These are phyloP conservation scores for Microplitis demolitor DNA, from an alignment of 1,140 invertebrate genomes.

Conservation along the genomic window DNA sequence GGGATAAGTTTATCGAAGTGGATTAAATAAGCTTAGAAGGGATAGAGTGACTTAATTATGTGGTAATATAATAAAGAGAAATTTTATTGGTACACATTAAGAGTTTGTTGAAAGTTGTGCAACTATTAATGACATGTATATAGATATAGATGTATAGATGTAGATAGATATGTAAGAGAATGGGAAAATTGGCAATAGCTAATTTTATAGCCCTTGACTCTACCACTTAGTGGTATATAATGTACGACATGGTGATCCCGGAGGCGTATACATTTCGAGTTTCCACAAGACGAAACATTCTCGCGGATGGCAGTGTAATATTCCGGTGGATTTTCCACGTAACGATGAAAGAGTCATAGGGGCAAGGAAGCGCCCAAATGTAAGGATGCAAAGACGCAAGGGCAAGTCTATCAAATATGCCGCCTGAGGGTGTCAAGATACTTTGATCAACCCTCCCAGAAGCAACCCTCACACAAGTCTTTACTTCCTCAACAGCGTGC, in stretches of 20 bases:
- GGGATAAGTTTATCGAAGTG: too few species aligned
- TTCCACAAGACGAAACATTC: constrained; percentile 19
- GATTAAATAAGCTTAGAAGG: too few species aligned
- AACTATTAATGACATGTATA: too few species aligned
- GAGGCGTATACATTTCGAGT: constrained; percentile 22
- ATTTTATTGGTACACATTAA: too few species aligned
- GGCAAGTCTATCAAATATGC: constrained; percentile 51
- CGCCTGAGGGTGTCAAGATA: constrained; percentile 54
- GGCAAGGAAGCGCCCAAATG: neutral
- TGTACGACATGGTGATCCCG: constrained; percentile 4
- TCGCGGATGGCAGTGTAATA: neutral
- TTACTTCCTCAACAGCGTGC: constrained; percentile 22
- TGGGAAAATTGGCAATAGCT: constrained; percentile 8
- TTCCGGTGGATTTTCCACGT: constrained; percentile 27
- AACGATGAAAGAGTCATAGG: constrained; percentile 4
- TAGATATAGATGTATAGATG: neutral
- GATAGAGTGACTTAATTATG: too few species aligned
- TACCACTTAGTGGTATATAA: neutral
- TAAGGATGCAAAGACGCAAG: constrained; percentile 14
- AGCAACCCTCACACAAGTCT: constrained; percentile 28
- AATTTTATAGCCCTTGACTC: constrained; percentile 8
- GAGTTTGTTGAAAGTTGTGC: too few species aligned
- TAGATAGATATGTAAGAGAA: neutral
- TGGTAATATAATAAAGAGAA: too few species aligned
- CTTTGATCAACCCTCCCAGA: constrained; percentile 50